A percentile compares a stretch with the other conserved stretches of the same genome.
phyloP scores from a whole-genome alignment of 2,797 vertebrate genomes.

The Oreochromis grahami region DNA sequence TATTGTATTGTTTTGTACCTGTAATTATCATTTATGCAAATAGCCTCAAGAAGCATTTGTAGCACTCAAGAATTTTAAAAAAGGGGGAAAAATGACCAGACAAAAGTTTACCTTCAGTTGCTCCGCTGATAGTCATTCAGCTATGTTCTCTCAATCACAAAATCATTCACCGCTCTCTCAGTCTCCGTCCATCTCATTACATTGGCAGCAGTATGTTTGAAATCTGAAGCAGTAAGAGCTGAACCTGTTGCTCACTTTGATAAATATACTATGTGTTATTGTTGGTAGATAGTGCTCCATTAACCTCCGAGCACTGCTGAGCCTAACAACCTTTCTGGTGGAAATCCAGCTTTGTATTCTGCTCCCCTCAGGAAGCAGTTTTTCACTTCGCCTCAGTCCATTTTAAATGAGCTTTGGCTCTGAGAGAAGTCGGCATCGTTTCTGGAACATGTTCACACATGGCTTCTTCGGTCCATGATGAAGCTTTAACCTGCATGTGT shows the following conservation, averaged over 20 bases:
- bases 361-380: neutral
- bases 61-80: neutral
- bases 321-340: neutral
- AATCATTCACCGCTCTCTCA: neutral
- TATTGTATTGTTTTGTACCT: neutral
- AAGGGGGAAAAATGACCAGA: neutral
- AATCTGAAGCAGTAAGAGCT: neutral
- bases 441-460: neutral
- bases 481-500: neutral
- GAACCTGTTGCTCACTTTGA: neutral
- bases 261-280: neutral
- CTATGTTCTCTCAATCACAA: neutral
- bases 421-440: neutral
- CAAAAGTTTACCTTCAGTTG: neutral
- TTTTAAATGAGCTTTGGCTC: neutral
- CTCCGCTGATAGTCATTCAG: neutral
- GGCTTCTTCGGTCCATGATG: neutral
- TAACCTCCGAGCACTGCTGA: neutral
- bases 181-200: neutral
- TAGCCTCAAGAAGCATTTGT: accelerated
- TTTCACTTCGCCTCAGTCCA: neutral
- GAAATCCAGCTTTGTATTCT: neutral
- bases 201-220: neutral
- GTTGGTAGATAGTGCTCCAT: neutral
- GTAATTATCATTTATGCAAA: neutral